Conservation (phyloP, 2,797 vertebrate species). For the Megaceryle alcyon region DNA sequence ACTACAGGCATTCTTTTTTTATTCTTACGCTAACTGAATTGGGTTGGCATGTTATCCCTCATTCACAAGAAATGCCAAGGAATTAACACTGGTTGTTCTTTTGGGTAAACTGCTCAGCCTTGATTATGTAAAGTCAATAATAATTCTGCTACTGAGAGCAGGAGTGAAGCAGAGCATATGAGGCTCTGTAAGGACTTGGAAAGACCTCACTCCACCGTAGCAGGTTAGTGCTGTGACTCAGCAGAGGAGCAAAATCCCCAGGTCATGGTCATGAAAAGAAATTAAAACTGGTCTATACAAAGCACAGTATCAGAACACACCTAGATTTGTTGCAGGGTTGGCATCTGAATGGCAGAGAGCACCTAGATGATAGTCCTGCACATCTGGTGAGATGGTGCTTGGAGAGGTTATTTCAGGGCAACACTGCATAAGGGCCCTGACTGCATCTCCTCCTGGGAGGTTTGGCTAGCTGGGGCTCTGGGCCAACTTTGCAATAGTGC, state of each 20-base stretch:
- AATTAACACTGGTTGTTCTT: constrained; percentile 12
- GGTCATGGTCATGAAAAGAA: not conserved
- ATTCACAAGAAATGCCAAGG: not conserved
- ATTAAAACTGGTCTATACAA: not conserved
- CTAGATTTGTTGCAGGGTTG: not conserved
- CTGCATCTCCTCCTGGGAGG: not conserved
- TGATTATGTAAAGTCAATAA: not conserved
- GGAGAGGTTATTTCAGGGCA: not conserved
- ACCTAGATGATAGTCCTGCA: not conserved
- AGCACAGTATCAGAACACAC: not conserved
- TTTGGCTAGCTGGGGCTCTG: not conserved
- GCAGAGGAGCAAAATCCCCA: not conserved
- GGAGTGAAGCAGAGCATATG: not conserved
- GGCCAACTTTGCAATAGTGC: not conserved
- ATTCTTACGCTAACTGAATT: constrained; percentile 21
- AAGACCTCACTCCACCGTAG: not conserved
- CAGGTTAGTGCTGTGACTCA: not conserved
- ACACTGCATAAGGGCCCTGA: not conserved
- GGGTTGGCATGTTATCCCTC: not conserved
- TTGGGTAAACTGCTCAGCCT: not conserved
- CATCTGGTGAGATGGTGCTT: not conserved
- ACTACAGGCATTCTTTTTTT: not conserved
- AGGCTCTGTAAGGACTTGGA: not conserved
- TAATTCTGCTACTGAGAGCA: not conserved
- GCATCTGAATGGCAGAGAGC: not conserved